Base-by-base conservation (phyloP, 2,797 vertebrate species). In the Phaenicophaeus curvirostris region DNA sequence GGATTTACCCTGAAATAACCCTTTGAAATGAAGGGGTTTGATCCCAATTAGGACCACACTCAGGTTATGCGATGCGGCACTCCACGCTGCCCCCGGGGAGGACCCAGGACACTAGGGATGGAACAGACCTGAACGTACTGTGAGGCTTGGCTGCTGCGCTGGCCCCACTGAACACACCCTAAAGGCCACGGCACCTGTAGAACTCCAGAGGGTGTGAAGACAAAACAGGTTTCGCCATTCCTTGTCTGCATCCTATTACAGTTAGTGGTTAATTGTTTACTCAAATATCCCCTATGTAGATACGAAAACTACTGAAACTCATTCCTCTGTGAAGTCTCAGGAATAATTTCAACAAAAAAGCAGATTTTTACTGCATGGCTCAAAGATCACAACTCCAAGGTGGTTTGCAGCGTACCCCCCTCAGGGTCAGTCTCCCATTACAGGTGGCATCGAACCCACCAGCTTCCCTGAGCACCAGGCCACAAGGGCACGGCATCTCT, bases 11-110 rank as follows among this genome's bases (percentile, higher is more conserved):
- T 13, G 21, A 51, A 83, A 57, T 2, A 58, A 75, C 79, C 33
- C 41, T 53, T 35, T 7, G 21, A 21, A 16, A 66, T 11, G 2
- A 14, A 41, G 21, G 27, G 5, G 13, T 41, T 73, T 21, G 35
- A 50, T 53, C n/a, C 44, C 20, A 37, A 33, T 5, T 1, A 42
- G 57, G 37, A 16, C 35, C 5, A 7, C 1, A 5, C 33, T 5
- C 19, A 16, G 41, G 21, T 33, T 68, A 35, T 14, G 7, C 8
- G 19, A 3, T 3, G 3, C 0, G 7, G 62, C 21, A 46, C 2
- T 5, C 0, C 1, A 1, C 20, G 7, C 0, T 0, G 4, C 14
- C 16, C 16, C 46, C 41, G 46, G 46, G 66, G 35, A 39, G 28
- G 48, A 2, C 5, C 16, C 1, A 25, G 25, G 41, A 21, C 1